phyloP scores from a whole-genome alignment of 1,140 invertebrate genomes.

The Proctacanthus coquilletti region DNA sequence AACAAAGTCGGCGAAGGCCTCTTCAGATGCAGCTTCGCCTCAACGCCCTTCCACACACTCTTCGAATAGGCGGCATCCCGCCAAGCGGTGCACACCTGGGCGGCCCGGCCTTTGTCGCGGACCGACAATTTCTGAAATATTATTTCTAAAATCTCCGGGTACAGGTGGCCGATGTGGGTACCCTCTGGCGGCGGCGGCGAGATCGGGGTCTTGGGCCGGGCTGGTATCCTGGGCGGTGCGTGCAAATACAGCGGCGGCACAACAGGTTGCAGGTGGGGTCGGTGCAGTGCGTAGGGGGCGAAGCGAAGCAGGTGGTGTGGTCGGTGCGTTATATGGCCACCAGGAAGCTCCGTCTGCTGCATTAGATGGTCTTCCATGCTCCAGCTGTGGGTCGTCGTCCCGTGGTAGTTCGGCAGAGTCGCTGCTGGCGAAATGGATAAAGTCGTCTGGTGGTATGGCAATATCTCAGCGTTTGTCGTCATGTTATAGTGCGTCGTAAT shows the following conservation, averaged over 20 bases:
- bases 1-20: conserved; percentile 70
- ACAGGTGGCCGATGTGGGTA: conserved; percentile 73
- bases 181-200: conserved; percentile 32
- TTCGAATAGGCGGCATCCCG: conserved; percentile 81
- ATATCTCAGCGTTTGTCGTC: conserved; percentile 26
- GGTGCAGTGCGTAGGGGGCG: conserved; percentile 25
- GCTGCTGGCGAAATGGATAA: conserved; percentile 24
- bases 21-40: conserved; percentile 76
- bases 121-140: conserved; percentile 85
- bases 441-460: conserved; percentile 26
- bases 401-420: conserved; percentile 22
- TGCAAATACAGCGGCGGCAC: conserved; percentile 19
- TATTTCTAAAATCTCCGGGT: conserved; percentile 80
- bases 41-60: conserved; percentile 83
- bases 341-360: conserved; percentile 29
- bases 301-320: conserved; percentile 28
- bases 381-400: conserved; percentile 14
- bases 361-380: conserved; percentile 22
- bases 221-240: conserved; percentile 34
- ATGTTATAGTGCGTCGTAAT: too few relatives aligned
- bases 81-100: conserved; percentile 82
- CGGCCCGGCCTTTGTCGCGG: conserved; percentile 71
- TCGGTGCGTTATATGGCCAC: conserved; percentile 12
- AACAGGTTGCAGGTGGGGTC: conserved; percentile 21
- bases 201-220: conserved; percentile 15